Evolutionary conservation across 64 coral and sea anemone species (phyloP), one percentile per base, ranked within the genome.

Genomic region (Pachyseris speciosa): DNA sequence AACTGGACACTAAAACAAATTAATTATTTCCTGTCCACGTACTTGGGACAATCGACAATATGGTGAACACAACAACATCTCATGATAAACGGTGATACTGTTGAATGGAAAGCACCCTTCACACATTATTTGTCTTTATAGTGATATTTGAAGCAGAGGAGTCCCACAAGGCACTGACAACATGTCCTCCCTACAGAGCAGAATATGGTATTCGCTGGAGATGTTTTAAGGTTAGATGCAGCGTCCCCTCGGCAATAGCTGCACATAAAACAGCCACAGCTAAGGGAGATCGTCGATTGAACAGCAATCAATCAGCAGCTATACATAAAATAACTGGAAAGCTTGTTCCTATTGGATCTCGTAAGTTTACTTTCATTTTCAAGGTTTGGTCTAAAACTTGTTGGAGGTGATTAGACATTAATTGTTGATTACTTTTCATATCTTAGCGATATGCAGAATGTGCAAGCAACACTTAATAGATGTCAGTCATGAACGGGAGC

Each of bases 151-250:
- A 13, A 13, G 45, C 83, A 11, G 88, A 91, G 20, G 88, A 91
- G 17, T 80, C 50, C 17, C 77, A 91, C 76, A 37, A 51, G 64
- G 71, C 47, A 1, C 9, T 72, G 9, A 72, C 88, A 13, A 83
- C 83, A 71, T 91, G 88, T 83, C 77, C 76, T 4, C 66, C 3
- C n/a, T 67, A 91, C 39, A 80, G 88, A 70, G 75, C 66, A 42
- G 43, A 51, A 50, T 85, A 39, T 65, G 55, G 80, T 64, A 48
- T 92, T 44, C 80, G 55, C 22, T 92, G 69, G 80, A 84, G 81
- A 49, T 67, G 32, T 40, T 37, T 39, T 5, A 77, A 92, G 86
- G 81, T 92, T 20, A 78, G 24, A 37, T 77, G 90, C 34, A 26
- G 53, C 29, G 60, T 92, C 27, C 90, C 90, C 7, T 16, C 22